phyloP scores from a whole-genome alignment of 2,797 vertebrate genomes.

The Sternotherus odoratus region DNA sequence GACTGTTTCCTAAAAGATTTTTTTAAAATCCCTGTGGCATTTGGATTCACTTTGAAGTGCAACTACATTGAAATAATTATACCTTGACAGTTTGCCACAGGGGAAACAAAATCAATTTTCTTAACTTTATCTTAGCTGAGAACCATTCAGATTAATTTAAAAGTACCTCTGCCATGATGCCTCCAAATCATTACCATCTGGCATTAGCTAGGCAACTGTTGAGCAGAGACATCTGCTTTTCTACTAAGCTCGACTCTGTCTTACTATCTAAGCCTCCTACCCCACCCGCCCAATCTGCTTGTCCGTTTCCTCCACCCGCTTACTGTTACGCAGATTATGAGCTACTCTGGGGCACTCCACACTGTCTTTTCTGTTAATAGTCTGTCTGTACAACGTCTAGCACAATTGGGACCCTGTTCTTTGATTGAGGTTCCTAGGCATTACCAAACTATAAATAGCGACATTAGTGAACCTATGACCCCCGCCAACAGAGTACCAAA shows the following conservation, averaged over 20 bases:
- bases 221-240: background rate
- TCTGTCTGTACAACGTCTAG: background rate
- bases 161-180: background rate
- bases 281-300: background rate
- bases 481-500: background rate
- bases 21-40: background rate
- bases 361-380: background rate
- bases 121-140: background rate
- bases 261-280: background rate
- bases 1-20: background rate
- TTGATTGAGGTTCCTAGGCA: background rate
- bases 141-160: background rate
- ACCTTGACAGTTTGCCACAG: background rate
- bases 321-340: background rate
- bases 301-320: background rate
- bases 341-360: background rate
- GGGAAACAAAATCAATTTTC: background rate
- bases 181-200: background rate
- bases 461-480: background rate
- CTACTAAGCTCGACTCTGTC: background rate
- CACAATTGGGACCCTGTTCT: background rate
- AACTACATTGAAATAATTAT: background rate
- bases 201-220: fast-evolving
- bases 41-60: background rate
- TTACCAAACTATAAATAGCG: background rate